phyloP scores from a whole-genome alignment of 2,113 vertebrate species.

The Melanerpes formicivorus region DNA sequence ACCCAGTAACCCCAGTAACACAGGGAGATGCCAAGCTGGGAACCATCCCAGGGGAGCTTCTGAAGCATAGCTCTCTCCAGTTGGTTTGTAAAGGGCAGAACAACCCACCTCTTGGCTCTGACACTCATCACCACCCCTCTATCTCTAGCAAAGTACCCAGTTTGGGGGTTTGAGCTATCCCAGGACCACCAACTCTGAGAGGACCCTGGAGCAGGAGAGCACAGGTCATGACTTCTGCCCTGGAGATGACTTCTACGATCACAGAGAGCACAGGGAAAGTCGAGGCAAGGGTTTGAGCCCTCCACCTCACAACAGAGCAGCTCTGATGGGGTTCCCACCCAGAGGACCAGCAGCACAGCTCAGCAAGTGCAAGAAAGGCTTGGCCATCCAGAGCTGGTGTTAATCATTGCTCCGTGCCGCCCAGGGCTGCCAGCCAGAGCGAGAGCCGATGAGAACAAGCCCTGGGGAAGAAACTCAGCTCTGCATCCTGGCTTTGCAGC shows the following conservation, averaged over 20 bases:
- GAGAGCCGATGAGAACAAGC: not conserved
- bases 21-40: not conserved
- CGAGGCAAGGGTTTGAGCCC: not conserved
- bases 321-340: rapidly evolving
- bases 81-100: not conserved
- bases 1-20: not conserved
- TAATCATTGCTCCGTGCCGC: rapidly evolving
- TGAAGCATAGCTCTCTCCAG: not conserved
- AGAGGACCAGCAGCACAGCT: not conserved
- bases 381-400: rapidly evolving
- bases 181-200: not conserved
- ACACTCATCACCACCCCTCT: rapidly evolving
- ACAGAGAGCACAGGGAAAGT: not conserved
- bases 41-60: not conserved
- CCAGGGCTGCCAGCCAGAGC: not conserved
- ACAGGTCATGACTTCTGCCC: not conserved
- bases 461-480: conserved; percentile 25
- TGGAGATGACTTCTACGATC: not conserved
- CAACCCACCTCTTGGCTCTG: not conserved
- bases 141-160: not conserved
- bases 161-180: not conserved
- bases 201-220: not conserved
- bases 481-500: not conserved
- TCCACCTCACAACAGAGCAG: not conserved
- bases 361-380: rapidly evolving